Evolutionary conservation across 2,888 invertebrate genomes (phyloP), one percentile per base, ranked within the genome.

Genomic region (Allygus modestus): DNA sequence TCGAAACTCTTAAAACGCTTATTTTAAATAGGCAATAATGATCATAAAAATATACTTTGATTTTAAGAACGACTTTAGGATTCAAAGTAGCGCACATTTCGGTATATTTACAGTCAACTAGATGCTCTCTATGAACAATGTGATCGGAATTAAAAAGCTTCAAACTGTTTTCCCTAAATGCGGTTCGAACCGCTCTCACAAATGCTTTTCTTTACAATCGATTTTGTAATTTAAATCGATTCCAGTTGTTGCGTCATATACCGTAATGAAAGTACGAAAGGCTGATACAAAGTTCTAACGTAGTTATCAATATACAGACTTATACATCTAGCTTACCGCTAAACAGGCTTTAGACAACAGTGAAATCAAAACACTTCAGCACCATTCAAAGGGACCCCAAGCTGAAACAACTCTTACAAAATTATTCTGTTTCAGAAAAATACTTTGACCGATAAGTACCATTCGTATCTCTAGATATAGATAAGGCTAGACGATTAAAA

Each of bases 271-370:
- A 83, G 75, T 73, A 83, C 61, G 83, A 75, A 83, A 83, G 83
- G 83, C 83, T 75, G 83, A 75, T 75, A 75, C 75, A 83, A 83
- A 75, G 75, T 75, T 37, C 58, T 79, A 79, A 79, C 58, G 20
- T 79, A 79, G 79, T 79, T 79, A 46, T 43, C 77, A 77, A 46
- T 46, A 71, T 82, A 83, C 83, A 75, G 83, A 83, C 83, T 83
- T 83, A 83, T 41, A 54, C 26, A 58, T 26, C 73, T 83, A 79
- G 20, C 83, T 83, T 83, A 82, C 2, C 37, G 11, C 75, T 83
- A 83, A 83, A 58, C 83, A 83, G 75, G 83, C 54, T 83, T 75
- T 61, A 83, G 83, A 75, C 83, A 83, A 83, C 83, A 83, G 83
- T 83, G 58, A 83, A 58, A 73, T 58, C 75, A 75, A 83, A 83